Base-by-base conservation (phyloP, 1,140 invertebrate species). In the Solenopsis fugax region DNA sequence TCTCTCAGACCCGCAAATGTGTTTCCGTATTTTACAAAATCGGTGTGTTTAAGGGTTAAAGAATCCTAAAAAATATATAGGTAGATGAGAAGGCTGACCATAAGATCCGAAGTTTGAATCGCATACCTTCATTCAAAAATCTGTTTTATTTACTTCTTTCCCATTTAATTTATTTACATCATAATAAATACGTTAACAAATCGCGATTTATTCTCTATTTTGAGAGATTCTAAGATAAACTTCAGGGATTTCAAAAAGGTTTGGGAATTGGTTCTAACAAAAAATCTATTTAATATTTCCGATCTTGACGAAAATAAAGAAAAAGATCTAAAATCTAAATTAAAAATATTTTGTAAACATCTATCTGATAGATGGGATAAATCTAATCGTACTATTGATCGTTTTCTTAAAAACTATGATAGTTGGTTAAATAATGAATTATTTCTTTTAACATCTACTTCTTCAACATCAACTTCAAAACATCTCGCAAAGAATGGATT, bases 271-370 rank as follows among this genome's bases (percentile, higher is more conserved):
- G 41, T 69, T 48, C 2, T 21, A 48, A 41, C 18, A 48, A 69
- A 69, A 69, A 69, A 69, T 48, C 41, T 69, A 48, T 69, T 69
- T 69, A 13, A 69, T 69, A 48, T 69, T 48, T 48, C 16, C 41
- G 45, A 69, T 69, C 5, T 69, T 21, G 9, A 48, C 24, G 41
- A 45, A 48, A 69, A 69, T 45, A 69, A 69, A 45, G 18, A 69
- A 67, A 24, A 67, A 45, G n/a, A 13, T 69, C n/a, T 69, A 4
- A 69, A 69, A 6, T 48, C n/a, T 45, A 67, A 67, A 67, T 48
- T 45, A 69, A n/a, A 24, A 24, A 41, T 45, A 69, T 69, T 69
- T 69, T 69, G 37, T 48, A 21, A 5, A 24, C 10, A 13, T 69
- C 9, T 69, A 13, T 18, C 65, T 48, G n/a, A 69, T 5, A 69